Percentiles rank a stretch among this genome's conserved stretches.
These are phyloP conservation scores for Dendronephthya gigantea DNA, from an alignment of 64 coral and sea anemone species.

Conservation along the genomic window DNA sequence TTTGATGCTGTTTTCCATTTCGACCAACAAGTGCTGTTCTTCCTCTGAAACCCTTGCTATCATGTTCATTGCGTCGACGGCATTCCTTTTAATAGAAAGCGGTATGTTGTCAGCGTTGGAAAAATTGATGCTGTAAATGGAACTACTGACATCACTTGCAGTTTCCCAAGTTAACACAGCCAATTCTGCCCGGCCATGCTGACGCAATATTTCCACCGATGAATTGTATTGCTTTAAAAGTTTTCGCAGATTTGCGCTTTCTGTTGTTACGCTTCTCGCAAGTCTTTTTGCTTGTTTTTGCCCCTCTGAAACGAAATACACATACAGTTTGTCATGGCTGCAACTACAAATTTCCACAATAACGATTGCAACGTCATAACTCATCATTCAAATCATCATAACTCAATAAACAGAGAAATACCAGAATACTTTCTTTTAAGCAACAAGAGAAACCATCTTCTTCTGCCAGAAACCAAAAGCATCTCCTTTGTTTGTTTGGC, in stretches of 20 bases:
- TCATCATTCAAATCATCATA: too few species aligned
- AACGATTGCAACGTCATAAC: too few species aligned
- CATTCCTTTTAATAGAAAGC: too few species aligned
- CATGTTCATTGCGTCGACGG: too few species aligned
- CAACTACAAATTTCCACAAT: too few species aligned
- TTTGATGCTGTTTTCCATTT: too few species aligned
- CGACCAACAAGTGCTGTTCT: too few species aligned
- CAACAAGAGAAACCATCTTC: conserved; percentile 11
- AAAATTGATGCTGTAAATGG: too few species aligned
- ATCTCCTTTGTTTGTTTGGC: not conserved
- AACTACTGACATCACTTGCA: too few species aligned
- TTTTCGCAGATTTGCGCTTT: not conserved
- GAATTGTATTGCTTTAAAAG: not conserved
- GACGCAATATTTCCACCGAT: not conserved
- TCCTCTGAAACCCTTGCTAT: too few species aligned
- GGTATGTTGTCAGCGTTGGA: too few species aligned
- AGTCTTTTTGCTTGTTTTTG: conserved; percentile 20
- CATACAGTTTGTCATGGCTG: not conserved
- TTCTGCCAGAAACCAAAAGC: not conserved
- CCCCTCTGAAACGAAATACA: not conserved
- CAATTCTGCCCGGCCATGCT: not conserved
- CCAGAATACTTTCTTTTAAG: conserved; percentile 4
- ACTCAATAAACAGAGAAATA: not conserved
- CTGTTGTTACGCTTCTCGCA: not conserved
- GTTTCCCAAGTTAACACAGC: not conserved